A percentile compares a stretch with the other conserved stretches of the same genome.
Conservation (phyloP, 2,113 vertebrate species). For the Cyphotilapia sp. region DNA sequence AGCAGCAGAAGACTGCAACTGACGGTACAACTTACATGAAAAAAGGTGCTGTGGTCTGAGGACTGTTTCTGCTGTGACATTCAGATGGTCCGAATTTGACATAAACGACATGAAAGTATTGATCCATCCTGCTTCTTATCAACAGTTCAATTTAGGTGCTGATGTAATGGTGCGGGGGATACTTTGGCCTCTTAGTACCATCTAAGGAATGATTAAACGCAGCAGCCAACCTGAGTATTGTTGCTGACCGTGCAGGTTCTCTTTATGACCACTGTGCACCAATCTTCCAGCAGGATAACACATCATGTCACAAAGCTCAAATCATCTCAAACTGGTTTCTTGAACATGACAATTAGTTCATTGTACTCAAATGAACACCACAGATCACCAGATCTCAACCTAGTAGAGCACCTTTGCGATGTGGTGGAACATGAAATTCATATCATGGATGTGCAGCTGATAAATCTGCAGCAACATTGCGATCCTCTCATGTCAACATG, state of each 20-base stretch:
- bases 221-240: not conserved
- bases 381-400: not conserved
- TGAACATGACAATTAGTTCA: not conserved
- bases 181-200: not conserved
- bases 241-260: not conserved
- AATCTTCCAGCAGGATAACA: not conserved
- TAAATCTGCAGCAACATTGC: not conserved
- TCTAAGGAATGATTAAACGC: not conserved
- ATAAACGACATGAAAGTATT: not conserved
- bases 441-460: not conserved
- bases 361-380: not conserved
- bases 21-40: not conserved
- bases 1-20: not conserved
- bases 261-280: not conserved
- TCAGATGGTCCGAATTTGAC: not conserved
- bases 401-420: not conserved
- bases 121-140: not conserved
- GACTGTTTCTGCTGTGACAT: not conserved
- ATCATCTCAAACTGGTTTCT: not conserved
- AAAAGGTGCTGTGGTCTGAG: not conserved
- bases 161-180: not conserved
- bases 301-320: not conserved
- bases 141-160: not conserved
- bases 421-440: not conserved
- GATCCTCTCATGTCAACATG: not conserved